Evolutionary conservation across 1,140 invertebrate genomes (phyloP), one percentile per base, ranked within the genome.

Genomic region (Camponotus vicinus): DNA sequence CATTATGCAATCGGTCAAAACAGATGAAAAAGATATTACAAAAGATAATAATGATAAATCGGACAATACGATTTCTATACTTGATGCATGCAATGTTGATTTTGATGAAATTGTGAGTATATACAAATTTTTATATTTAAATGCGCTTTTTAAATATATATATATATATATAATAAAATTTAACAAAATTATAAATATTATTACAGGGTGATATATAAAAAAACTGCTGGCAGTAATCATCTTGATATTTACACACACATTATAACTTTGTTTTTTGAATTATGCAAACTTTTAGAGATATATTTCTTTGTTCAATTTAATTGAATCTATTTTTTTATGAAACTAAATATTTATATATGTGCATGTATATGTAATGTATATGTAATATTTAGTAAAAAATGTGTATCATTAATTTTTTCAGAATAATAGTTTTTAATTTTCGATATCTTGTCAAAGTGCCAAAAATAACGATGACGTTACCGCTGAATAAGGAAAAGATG

Each of bases 401-500:
- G 6, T 73, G 69, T 79, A 69, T 3, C 27, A 52, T 18, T 27
- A 67, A 27, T 71, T 37, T 80, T 63, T 82, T 32, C 11, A 18
- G 32, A 66, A 8, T 5, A 45, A 7, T 40, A 63, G 8, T 63
- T 37, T n/a, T 75, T 78, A 32, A 42, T 57, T 27, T 57, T 85
- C 21, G 8, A 1, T 45, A 61, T 64, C 0, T 66, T 37, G 15
- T 55, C 15, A 52, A 15, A 52, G 49, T 55, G 6, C n/a, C 45
- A 78, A 55, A 1, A 11, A 21, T 66, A 64, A 40, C 59, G 77
- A 86, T 86, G 88, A 89, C 32, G 67, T n/a, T 75, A 73, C 78
- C 59, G 1, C 18, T 9, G 13, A 83, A 79, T 89, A 86, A 78
- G 71, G 71, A 27, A 89, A 86, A 57, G 52, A 57, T 45, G 40